These are phyloP conservation scores for Mesaphorura yosii DNA, from an alignment of 1,140 invertebrate genomes.

Conservation along the genomic window DNA sequence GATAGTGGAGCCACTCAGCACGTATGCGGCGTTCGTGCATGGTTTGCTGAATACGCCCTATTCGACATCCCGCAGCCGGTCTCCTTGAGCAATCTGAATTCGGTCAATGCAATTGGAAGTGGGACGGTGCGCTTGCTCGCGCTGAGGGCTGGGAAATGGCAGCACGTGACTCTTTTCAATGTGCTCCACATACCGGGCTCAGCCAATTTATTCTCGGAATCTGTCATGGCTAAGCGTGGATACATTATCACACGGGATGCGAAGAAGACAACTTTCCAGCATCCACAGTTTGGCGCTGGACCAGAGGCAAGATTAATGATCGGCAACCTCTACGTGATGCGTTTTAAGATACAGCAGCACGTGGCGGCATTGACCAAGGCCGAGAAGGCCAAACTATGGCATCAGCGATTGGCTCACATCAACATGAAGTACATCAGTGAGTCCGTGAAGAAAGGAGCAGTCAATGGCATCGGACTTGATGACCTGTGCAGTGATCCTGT, in stretches of 20 bases:
- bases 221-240: constrained; percentile 6
- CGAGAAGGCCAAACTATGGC: constrained; percentile 8
- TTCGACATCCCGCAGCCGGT: neutral
- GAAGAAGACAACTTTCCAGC: neutral
- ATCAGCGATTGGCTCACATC: constrained; percentile 12
- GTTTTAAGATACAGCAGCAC: neutral
- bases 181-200: constrained; percentile 15
- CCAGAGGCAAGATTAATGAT: neutral
- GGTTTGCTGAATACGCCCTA: constrained; percentile 7
- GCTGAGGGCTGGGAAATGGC: constrained; percentile 4
- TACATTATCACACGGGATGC: constrained; percentile 1
- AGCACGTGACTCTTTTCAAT: neutral
- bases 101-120: constrained; percentile 1
- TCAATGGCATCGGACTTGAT: constrained; percentile 1
- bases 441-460: constrained; percentile 10
- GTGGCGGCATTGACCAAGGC: neutral
- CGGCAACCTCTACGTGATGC: constrained; percentile 7
- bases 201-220: constrained; percentile 13
- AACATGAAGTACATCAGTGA: constrained; percentile 14
- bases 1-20: constrained; percentile 16
- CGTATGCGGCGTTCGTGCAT: constrained; percentile 8
- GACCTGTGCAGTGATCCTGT: neutral
- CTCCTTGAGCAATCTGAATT: neutral
- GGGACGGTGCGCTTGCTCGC: constrained; percentile 9
- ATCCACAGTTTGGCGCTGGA: neutral